Base-by-base conservation (phyloP, 35 echinoderm and acorn worm genomes). In the Chiridota heheva region DNA sequence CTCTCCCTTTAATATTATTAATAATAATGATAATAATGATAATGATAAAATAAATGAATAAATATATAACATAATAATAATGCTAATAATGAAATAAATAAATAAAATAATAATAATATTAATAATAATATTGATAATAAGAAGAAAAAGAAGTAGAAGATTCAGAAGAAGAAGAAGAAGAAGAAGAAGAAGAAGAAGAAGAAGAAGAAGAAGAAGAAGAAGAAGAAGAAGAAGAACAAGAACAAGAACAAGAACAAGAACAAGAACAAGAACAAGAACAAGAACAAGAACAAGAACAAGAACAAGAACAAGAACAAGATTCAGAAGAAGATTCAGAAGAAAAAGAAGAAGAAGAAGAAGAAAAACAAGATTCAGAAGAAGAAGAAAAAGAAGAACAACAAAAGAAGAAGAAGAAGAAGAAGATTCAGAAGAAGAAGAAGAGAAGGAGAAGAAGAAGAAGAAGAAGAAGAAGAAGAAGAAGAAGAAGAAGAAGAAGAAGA, bases 151-250 rank as follows among this genome's bases (percentile, higher is more conserved):
- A n/a, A 51, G n/a, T 8, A 51, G n/a, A n/a, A 51, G n/a, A n/a
- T n/a, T n/a, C n/a, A n/a, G n/a, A n/a, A n/a, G n/a, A n/a, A n/a
- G n/a, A n/a, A n/a, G n/a, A 51, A n/a, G 47, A 51, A 51, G 47
- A 51, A 51, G 47, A 51, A 51, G 47, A 51, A 51, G 47, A 51
- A 51, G 47, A 51, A 51, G 47, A 51, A 51, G 47, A 51, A 51
- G 47, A 51, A 51, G 47, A 51, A 51, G 47, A 51, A 51, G 47
- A 51, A 51, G 47, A 51, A 51, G 47, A 51, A 51, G 47, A 51
- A 51, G 47, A 51, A 51, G 47, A 51, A 51, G 47, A 51, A 51
- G 47, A 51, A 51, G 47, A 51, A 51, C 8, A 51, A 51, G 47
- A 51, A 51, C 8, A 51, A 51, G 47, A 51, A 51, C 8, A 51